Base-by-base conservation (phyloP, 2,888 invertebrate species). In the Sesia bembeciformis region DNA sequence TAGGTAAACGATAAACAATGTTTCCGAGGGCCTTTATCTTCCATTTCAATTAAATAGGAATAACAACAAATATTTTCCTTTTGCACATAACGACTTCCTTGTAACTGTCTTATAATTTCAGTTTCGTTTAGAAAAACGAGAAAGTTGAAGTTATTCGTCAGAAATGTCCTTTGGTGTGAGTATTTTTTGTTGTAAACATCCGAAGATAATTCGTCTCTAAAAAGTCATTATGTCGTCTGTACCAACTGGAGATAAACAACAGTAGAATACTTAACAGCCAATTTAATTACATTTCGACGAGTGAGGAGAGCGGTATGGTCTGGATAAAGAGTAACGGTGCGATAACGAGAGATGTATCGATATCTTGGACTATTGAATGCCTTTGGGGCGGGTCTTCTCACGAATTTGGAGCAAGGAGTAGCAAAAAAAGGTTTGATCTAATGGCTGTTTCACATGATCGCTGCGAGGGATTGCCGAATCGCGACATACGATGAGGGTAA, bases 251-350 rank as follows among this genome's bases (percentile, higher is more conserved):
- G 54, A 51, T 51, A 51, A 51, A 52, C 40, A 52, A 39, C 43
- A 49, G 52, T 43, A 54, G 46, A 43, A 51, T 51, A 46, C 54
- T 52, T 40, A 23, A 49, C 52, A 39, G 54, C 49, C 40, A 46
- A 39, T 40, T 52, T 52, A 54, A 54, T 54, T 54, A 54, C 42
- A 42, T 6, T 54, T 42, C 42, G 23, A 49, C 6, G 50, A n/a
- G 23, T 40, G 53, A 49, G 49, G 49, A 49, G 50, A 49, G 40
- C 53, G 7, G 4, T 40, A 8, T n/a, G 46, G 8, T n/a, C 8
- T 3, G 23, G 23, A 23, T 23, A 23, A 46, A n/a, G 8, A 46
- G 4, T 6, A 46, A 5, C 46, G 46, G n/a, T 8, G 46, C 46
- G 46, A 46, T 46, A 46, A 46, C 46, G 23, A 8, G 46, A 8